phyloP scores from a whole-genome alignment of 2,113 vertebrate genomes.

The Arenaria interpres region DNA sequence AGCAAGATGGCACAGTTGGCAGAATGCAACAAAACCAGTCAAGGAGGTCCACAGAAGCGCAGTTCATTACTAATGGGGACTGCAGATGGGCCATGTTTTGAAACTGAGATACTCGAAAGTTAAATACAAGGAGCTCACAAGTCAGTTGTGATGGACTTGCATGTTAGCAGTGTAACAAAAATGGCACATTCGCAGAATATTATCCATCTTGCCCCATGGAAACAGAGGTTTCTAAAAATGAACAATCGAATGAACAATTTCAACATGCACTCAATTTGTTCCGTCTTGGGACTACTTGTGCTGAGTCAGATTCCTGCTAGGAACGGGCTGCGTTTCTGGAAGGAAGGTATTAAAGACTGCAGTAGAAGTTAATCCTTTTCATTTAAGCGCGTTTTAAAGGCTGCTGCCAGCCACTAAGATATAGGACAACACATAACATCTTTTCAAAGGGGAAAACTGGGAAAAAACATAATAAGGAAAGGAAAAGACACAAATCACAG shows the following conservation, averaged over 20 bases:
- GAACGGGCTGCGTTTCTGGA: background rate
- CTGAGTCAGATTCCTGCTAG: background rate
- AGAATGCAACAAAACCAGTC: background rate
- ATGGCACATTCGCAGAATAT: accelerated
- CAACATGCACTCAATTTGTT: background rate
- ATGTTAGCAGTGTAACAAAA: background rate
- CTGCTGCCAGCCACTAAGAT: background rate
- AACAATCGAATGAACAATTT: background rate
- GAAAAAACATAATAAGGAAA: background rate
- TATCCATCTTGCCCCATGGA: background rate
- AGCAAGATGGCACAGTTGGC: background rate
- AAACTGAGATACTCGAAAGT: background rate
- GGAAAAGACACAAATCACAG: background rate
- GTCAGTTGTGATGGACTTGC: background rate
- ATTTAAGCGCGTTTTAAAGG: background rate
- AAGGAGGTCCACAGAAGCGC: background rate
- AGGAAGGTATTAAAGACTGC: background rate
- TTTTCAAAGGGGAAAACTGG: background rate
- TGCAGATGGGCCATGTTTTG: background rate
- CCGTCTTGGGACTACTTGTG: background rate
- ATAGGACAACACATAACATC: background rate
- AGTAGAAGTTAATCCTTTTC: background rate
- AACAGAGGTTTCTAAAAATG: background rate
- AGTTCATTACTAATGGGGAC: background rate
- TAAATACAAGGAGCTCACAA: background rate